Percentiles rank a stretch among this genome's conserved stretches.
phyloP scores from a whole-genome alignment of 37 sponge, comb jelly and placozoan species.

The Haliclona indistincta region DNA sequence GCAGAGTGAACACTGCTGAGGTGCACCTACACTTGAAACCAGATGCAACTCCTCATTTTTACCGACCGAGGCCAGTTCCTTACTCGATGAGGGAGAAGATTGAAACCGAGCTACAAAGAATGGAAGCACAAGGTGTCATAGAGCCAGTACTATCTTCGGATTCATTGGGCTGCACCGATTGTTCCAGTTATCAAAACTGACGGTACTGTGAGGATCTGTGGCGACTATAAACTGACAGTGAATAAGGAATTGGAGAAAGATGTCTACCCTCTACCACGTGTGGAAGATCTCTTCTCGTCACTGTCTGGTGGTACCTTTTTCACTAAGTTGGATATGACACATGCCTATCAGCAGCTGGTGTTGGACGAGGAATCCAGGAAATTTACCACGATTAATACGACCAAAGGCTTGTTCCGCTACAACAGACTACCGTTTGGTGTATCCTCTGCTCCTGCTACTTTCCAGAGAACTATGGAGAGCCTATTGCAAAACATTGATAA shows the following conservation, averaged over 20 bases:
- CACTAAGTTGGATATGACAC: slow-evolving; percentile 14
- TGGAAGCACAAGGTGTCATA: slow-evolving; percentile 34
- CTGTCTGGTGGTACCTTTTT: slow-evolving; percentile 30
- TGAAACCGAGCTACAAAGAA: slow-evolving; percentile 28
- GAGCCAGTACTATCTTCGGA: slow-evolving; percentile 35
- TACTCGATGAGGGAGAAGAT: slow-evolving; percentile 48
- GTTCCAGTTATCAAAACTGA: slow-evolving; percentile 51
- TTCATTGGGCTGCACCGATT: slow-evolving; percentile 50
- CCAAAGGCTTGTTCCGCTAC: slow-evolving; percentile 12
- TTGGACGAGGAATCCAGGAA: slow-evolving; percentile 7
- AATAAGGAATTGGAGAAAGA: slow-evolving; percentile 18
- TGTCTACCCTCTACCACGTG: slow-evolving; percentile 41
- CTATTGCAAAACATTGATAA: background rate
- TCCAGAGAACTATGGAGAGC: slow-evolving; percentile 22
- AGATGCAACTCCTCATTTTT: slow-evolving; percentile 34
- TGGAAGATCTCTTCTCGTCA: slow-evolving; percentile 45
- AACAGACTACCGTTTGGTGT: slow-evolving; percentile 10
- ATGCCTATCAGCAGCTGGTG: slow-evolving; percentile 24
- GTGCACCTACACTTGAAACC: slow-evolving; percentile 31
- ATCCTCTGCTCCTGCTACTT: slow-evolving; percentile 33
- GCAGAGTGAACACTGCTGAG: slow-evolving; percentile 16
- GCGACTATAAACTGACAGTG: slow-evolving; percentile 53
- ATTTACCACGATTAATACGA: slow-evolving; percentile 18
- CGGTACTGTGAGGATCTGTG: slow-evolving; percentile 39
- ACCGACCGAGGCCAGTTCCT: slow-evolving; percentile 48